Conservation (phyloP, 2,113 vertebrate species). For the Hucho hucho region DNA sequence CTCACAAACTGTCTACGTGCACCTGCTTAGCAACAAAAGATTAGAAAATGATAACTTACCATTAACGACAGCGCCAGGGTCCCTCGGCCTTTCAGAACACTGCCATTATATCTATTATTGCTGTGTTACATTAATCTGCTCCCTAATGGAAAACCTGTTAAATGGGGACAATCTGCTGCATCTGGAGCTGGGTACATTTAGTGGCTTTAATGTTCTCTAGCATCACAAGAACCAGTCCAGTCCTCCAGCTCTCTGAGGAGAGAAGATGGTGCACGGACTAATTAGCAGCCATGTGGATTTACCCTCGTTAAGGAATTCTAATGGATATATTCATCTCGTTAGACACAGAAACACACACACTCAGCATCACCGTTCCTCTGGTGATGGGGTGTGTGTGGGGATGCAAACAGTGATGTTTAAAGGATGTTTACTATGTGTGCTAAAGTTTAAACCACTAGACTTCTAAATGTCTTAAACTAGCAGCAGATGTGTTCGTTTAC, state of each 20-base stretch:
- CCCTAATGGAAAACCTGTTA: conserved; percentile 37
- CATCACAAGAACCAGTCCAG: conserved; percentile 37
- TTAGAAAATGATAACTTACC: conserved; percentile 20
- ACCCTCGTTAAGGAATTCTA: conserved; percentile 56
- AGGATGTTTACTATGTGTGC: conserved; percentile 13
- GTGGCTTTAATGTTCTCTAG: conserved; percentile 43
- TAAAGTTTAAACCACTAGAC: not conserved
- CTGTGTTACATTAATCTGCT: conserved; percentile 46
- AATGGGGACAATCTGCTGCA: conserved; percentile 52
- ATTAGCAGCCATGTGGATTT: conserved; percentile 62
- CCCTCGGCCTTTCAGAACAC: not conserved
- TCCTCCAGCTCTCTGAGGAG: conserved; percentile 52
- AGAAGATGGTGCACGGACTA: conserved; percentile 49
- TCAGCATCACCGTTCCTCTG: conserved; percentile 5
- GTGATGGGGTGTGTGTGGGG: too few relatives aligned
- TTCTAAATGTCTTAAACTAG: not conserved
- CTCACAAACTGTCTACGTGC: not conserved
- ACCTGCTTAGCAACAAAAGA: not conserved
- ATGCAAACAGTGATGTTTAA: too few relatives aligned
- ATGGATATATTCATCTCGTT: conserved; percentile 49
- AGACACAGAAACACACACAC: conserved; percentile 9
- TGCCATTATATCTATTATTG: conserved; percentile 33
- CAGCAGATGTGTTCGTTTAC: not conserved
- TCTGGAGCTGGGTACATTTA: conserved; percentile 60
- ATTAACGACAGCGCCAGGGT: conserved; percentile 51